A percentile compares a stretch with the other conserved stretches of the same genome.
phyloP scores from a whole-genome alignment of 2,797 vertebrate genomes.

The Melanotaenia pygmaea region DNA sequence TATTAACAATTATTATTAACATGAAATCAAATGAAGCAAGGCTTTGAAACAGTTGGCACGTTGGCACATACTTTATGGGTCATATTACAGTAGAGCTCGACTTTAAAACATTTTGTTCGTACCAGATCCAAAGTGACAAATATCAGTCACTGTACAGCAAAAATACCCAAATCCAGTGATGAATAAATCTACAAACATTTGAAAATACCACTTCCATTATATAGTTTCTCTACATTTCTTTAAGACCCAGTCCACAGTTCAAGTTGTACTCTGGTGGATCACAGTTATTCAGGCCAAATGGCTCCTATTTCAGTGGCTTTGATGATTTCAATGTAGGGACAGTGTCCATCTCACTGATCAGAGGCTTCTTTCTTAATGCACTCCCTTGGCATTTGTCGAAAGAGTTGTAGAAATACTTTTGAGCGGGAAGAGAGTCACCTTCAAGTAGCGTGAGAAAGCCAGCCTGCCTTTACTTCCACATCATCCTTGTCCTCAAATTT shows the following conservation, averaged over 20 bases:
- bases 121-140: no score
- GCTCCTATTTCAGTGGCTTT: slow-evolving; percentile 48
- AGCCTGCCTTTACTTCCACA: slow-evolving; percentile 12
- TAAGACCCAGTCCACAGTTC: slow-evolving; percentile 27
- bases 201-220: not conserved
- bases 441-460: slow-evolving; percentile 47
- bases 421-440: slow-evolving; percentile 65
- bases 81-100: no score
- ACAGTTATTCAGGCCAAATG: slow-evolving; percentile 59
- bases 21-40: not conserved
- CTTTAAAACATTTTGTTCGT: no score
- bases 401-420: slow-evolving; percentile 71
- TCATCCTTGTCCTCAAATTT: slow-evolving; percentile 49
- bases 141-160: not conserved
- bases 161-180: not conserved
- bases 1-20: no score
- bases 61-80: no score
- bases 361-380: slow-evolving; percentile 55
- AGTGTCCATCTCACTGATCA: slow-evolving; percentile 61
- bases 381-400: slow-evolving; percentile 44
- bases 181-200: not conserved
- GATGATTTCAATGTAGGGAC: slow-evolving; percentile 54
- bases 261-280: slow-evolving; percentile 49
- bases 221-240: slow-evolving; percentile 30
- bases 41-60: not conserved